These are phyloP conservation scores for Idaea straminata DNA, from an alignment of 2,888 invertebrate genomes.

Conservation along the genomic window DNA sequence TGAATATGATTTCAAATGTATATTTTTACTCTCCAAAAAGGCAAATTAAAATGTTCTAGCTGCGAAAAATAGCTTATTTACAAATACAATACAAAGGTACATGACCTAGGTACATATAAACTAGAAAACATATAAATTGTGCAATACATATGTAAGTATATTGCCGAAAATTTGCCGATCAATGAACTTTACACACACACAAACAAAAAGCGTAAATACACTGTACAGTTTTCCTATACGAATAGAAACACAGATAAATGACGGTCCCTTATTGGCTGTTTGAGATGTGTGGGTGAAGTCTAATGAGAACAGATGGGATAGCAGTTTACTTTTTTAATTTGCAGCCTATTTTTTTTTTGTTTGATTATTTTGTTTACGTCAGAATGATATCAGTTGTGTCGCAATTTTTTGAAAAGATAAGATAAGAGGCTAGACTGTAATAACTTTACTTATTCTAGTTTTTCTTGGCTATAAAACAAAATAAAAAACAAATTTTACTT, in stretches of 20 bases:
- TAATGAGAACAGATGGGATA: slow-evolving; percentile 48
- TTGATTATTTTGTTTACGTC: slow-evolving; percentile 1
- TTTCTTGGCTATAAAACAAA: no score
- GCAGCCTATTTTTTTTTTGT: slow-evolving; percentile 19
- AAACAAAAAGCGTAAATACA: slow-evolving; percentile 30
- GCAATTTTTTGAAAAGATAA: not conserved
- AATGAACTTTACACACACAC: slow-evolving; percentile 43
- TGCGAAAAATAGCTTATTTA: not conserved
- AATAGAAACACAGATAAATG: slow-evolving; percentile 31
- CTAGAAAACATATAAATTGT: slow-evolving; percentile 36
- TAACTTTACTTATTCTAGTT: not conserved
- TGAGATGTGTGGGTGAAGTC: slow-evolving; percentile 31
- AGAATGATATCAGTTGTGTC: not conserved
- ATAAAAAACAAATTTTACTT: no score
- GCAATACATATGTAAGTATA: slow-evolving; percentile 39
- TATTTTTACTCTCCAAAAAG: no score
- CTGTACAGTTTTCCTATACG: slow-evolving; percentile 32
- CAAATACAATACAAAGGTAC: slow-evolving; percentile 12
- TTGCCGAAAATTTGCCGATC: slow-evolving; percentile 54
- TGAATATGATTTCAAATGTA: no score
- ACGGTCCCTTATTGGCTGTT: slow-evolving; percentile 27
- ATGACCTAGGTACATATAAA: not conserved
- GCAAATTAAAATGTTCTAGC: not conserved
- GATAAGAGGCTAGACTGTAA: not conserved
- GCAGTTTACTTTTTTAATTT: slow-evolving; percentile 41